phyloP scores from a whole-genome alignment of 2,888 invertebrate genomes.

The Ellobium chinense region DNA sequence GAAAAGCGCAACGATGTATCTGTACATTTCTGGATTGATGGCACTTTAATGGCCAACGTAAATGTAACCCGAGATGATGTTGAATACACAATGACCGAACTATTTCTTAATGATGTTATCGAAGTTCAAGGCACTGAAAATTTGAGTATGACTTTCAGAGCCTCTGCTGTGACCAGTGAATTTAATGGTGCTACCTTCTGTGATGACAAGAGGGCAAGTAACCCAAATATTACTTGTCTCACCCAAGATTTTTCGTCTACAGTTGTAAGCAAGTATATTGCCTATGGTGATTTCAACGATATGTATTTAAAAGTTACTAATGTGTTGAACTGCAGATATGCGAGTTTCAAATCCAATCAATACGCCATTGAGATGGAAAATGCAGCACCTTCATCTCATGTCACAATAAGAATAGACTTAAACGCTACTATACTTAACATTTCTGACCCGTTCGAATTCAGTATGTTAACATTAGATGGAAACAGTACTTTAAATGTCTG shows the following conservation, averaged over 20 bases:
- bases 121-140: not conserved
- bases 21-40: not conserved
- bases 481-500: slow-evolving; percentile 9
- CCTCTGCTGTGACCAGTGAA: not conserved
- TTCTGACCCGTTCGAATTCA: not conserved
- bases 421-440: not conserved
- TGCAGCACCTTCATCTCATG: not conserved
- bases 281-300: too few relatives aligned
- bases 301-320: not conserved
- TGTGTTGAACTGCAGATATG: not conserved
- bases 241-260: too few relatives aligned
- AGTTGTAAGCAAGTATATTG: too few relatives aligned
- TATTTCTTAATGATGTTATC: not conserved
- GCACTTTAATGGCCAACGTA: not conserved
- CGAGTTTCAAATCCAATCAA: not conserved
- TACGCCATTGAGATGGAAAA: not conserved
- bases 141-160: not conserved
- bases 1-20: too few relatives aligned
- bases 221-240: too few relatives aligned
- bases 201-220: too few relatives aligned
- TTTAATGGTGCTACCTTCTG: too few relatives aligned
- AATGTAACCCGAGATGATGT: not conserved
- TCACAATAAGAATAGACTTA: not conserved
- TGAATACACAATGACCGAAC: not conserved
- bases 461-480: not conserved